Conservation (phyloP, 2,888 invertebrate species). For the Sinohyriopsis cumingii region DNA sequence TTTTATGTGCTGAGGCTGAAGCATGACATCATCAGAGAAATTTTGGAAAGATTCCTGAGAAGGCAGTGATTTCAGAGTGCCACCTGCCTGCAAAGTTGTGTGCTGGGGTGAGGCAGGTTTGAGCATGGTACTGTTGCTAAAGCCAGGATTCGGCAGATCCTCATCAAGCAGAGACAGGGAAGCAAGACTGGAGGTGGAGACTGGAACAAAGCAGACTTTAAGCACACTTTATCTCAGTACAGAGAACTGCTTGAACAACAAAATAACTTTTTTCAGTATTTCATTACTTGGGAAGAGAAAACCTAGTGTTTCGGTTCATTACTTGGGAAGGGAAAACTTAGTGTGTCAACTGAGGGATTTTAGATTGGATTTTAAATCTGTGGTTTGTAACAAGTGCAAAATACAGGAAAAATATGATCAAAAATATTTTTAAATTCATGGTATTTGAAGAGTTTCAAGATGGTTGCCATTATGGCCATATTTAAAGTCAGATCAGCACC, state of each 20-base stretch:
- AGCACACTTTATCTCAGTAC: neutral
- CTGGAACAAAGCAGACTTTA: slow-evolving; percentile 27
- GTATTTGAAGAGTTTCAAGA: no score
- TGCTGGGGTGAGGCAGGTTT: slow-evolving; percentile 23
- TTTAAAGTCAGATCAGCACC: no score
- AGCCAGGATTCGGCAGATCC: slow-evolving; percentile 29
- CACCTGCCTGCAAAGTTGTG: slow-evolving; percentile 9
- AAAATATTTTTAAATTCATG: no score
- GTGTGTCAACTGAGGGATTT: no score
- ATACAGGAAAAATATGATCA: no score
- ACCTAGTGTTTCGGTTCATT: no score
- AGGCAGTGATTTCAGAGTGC: slow-evolving; percentile 30
- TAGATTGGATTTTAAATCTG: no score
- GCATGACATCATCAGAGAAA: slow-evolving; percentile 63
- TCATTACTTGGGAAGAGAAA: no score
- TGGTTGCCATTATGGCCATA: no score
- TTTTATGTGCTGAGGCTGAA: slow-evolving; percentile 61
- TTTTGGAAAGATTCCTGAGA: slow-evolving; percentile 48
- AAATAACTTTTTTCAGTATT: neutral
- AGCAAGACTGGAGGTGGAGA: slow-evolving; percentile 52
- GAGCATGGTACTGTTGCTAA: slow-evolving; percentile 3
- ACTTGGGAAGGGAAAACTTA: no score
- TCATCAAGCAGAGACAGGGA: slow-evolving; percentile 51
- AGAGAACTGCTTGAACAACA: neutral
- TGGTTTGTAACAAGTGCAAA: no score